These are phyloP conservation scores for Azemiops feae DNA, from an alignment of 2,113 vertebrate species.

Conservation along the genomic window DNA sequence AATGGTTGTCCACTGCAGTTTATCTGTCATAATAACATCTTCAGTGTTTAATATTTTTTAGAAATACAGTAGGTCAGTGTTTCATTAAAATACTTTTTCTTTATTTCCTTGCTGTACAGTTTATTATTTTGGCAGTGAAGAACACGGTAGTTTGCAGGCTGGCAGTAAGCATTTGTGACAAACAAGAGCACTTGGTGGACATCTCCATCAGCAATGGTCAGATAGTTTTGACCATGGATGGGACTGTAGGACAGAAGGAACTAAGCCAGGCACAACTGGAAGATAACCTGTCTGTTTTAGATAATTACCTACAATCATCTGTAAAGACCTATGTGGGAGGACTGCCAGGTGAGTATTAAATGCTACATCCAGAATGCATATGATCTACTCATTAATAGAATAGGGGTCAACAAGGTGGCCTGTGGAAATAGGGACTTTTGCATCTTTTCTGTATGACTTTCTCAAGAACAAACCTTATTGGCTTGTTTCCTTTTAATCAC, in stretches of 20 bases:
- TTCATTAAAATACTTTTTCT: background rate
- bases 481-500: background rate
- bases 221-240: slow-evolving; percentile 79
- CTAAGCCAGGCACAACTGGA: slow-evolving; percentile 58
- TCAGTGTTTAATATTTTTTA: background rate
- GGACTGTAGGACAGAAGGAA: slow-evolving; percentile 71
- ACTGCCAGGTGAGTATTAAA: slow-evolving; percentile 79
- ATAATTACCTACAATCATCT: slow-evolving; percentile 49
- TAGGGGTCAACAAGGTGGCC: background rate
- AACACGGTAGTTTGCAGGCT: slow-evolving; percentile 76
- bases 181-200: slow-evolving; percentile 78
- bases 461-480: background rate
- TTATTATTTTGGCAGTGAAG: slow-evolving; percentile 80
- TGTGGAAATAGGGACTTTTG: background rate
- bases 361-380: background rate
- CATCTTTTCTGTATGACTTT: background rate
- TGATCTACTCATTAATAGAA: background rate
- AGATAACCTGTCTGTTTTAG: slow-evolving; percentile 60
- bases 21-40: background rate
- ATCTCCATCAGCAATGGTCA: slow-evolving; percentile 73
- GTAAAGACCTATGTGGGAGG: slow-evolving; percentile 88
- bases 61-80: background rate
- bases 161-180: slow-evolving; percentile 80
- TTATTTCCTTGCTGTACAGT: slow-evolving; percentile 65
- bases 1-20: background rate